Evolutionary conservation across 1,140 invertebrate species (phyloP).

Genomic region (Babylonia areolata): DNA sequence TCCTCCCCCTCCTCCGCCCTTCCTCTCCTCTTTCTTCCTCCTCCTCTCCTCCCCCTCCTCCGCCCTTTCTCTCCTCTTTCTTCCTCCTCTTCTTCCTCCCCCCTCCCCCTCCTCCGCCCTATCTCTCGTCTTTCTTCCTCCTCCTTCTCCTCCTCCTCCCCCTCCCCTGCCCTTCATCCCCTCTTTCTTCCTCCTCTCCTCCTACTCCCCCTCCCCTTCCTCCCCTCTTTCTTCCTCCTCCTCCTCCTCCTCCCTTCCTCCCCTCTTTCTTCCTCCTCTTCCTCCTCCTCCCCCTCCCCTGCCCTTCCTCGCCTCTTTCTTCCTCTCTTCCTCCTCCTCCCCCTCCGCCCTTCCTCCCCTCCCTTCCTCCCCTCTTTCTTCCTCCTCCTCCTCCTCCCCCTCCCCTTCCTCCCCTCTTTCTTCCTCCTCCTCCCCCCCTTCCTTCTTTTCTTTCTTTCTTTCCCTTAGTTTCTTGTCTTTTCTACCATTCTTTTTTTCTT

Average conservation of each 20-base stretch:
- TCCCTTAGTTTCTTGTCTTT: too few species aligned
- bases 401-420: too few species aligned
- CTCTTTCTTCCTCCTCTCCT: neutral
- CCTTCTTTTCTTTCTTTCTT: too few species aligned
- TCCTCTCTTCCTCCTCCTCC: neutral
- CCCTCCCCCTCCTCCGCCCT: neutral
- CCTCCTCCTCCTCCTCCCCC: too few species aligned
- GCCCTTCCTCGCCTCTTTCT: neutral
- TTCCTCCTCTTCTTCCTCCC: neutral
- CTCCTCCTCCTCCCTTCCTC: too few species aligned
- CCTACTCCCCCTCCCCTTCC: neutral
- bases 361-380: neutral
- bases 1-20: neutral
- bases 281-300: neutral
- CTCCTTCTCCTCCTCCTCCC: neutral
- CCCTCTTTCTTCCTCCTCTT: neutral
- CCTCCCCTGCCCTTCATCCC: neutral
- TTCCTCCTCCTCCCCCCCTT: too few species aligned
- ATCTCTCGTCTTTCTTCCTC: neutral
- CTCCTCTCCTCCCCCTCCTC: too few species aligned
- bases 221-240: too few species aligned
- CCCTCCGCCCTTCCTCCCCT: neutral
- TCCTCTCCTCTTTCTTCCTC: too few species aligned
- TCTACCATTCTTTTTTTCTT: too few species aligned
- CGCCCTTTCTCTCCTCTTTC: neutral